Base-by-base conservation (phyloP, 2,888 invertebrate species). In the Pemphredon lugubris region DNA sequence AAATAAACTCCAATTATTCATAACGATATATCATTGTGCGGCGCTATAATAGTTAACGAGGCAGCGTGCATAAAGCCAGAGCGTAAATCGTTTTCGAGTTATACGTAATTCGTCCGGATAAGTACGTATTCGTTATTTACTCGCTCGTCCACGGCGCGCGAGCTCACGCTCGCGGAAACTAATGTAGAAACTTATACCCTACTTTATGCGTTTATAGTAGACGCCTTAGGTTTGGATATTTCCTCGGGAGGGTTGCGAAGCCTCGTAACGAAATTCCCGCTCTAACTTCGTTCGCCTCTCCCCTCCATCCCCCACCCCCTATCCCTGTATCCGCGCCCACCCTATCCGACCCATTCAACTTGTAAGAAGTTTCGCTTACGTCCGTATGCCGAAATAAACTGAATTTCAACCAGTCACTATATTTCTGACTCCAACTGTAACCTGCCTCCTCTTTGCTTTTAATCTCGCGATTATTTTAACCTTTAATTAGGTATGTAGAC, bases 191-290 rank as follows among this genome's bases (percentile, higher is more conserved):
- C 71, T 82, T 79, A 75, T 72, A 50, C 54, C 59, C 34, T 77
- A 79, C 65, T 79, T 74, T 66, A 68, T 53, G 66, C 72, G 47
- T 63, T 82, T 76, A 73, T 37, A 55, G 69, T 51, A 73, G 68
- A 53, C 69, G 63, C 57, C 51, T 54, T 48, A 48, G 50, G 44
- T 61, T 73, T 30, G 73, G 37, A 77, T 80, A 67, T 80, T 80
- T 74, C 67, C 42, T 45, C 64, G 83, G 83, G 78, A 82, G 83
- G 81, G 88, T 87, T 88, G 89, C 66, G 77, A n/a, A 80, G 77
- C 75, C 85, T 87, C 87, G 84, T 89, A 87, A 88, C 83, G 82
- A 84, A 87, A 87, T 87, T 84, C 75, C 73, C 78, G 39, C 66
- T 60, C 70, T 68, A 74, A 70, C 66, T 68, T 63, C 60, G 58